Evolutionary conservation across 23 tunicate species (phyloP), one percentile per base, ranked within the genome.

Genomic region (Styela plicata): DNA sequence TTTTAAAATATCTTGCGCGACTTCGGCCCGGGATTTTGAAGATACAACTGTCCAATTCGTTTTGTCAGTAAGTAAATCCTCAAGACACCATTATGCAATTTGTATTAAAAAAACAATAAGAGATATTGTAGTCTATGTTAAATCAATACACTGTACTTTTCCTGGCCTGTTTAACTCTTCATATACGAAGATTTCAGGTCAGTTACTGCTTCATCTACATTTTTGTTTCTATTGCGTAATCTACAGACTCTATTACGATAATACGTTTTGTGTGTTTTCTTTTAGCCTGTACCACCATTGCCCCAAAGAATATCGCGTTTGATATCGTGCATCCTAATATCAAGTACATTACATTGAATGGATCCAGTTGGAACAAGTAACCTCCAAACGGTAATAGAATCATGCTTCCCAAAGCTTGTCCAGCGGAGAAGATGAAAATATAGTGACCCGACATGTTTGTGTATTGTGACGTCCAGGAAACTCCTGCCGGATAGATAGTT

Each of bases 371-470:
- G 66, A 93, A 93, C 2, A 93, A 23, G 31, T 80, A 62, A 2
- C 98, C 98, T 17, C 98, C 90, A 24, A 85, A 83, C 5, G 98
- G 98, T 18, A 93, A 64, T 5, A 93, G 73, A 34, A 83, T 91
- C 98, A 94, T 89, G 63, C 87, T 89, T 3, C 98, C 98, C 17
- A 94, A 32, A 22, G 98, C 98, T 74, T 94, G 94, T 0, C 98
- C 98, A 25, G 88, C 88, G 31, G 95, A 89, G 63, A 94, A 94
- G 0, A 94, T 89, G 69, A 89, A 94, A 71, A 94, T 89, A 74
- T 89, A 94, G 31, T 94, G 92, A 13, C 98, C 98, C 24, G 98
- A 94, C 88, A 94, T 89, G 81, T 94, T 94, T 22, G 91, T 89
- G 88, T 83, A 94, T 66, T 83, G 86, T 16, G 98, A 89, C 22